Evolutionary conservation across 2,113 vertebrate species (phyloP).

Genomic region (Xiphias gladius): DNA sequence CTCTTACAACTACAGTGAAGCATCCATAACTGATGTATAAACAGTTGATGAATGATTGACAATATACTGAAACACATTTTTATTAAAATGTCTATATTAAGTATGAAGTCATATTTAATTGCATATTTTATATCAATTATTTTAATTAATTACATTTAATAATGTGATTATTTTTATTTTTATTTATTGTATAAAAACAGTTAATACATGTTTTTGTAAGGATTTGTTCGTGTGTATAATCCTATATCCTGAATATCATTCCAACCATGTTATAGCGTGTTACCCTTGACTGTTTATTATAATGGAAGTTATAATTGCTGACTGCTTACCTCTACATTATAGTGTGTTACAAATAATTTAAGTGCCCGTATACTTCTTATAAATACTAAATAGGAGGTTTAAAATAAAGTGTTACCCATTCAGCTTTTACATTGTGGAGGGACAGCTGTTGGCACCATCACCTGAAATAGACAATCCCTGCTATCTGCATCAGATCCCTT

Average conservation of each 20-base stretch:
- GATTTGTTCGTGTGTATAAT: neutral
- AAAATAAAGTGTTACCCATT: conserved; percentile 18
- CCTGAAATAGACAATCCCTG: conserved; percentile 47
- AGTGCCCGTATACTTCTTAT: neutral
- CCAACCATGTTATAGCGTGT: too few relatives aligned
- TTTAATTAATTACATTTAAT: too few relatives aligned
- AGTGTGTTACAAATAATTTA: neutral
- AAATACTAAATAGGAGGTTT: conserved; percentile 16
- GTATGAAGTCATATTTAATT: too few relatives aligned
- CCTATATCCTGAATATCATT: neutral
- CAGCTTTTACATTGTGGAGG: neutral
- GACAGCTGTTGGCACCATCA: conserved; percentile 42
- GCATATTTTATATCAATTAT: too few relatives aligned
- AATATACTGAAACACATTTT: too few relatives aligned
- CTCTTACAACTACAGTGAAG: too few relatives aligned
- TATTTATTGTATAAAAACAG: too few relatives aligned
- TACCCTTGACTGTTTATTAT: neutral
- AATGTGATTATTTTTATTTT: too few relatives aligned
- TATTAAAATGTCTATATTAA: too few relatives aligned
- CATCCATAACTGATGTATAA: too few relatives aligned
- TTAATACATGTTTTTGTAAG: too few relatives aligned
- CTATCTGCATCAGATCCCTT: conserved; percentile 40
- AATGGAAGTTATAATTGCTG: neutral
- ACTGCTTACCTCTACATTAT: neutral
- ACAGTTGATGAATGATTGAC: too few relatives aligned